Base-by-base conservation (phyloP, 2,113 vertebrate genomes). In the Apteryx mantelli region DNA sequence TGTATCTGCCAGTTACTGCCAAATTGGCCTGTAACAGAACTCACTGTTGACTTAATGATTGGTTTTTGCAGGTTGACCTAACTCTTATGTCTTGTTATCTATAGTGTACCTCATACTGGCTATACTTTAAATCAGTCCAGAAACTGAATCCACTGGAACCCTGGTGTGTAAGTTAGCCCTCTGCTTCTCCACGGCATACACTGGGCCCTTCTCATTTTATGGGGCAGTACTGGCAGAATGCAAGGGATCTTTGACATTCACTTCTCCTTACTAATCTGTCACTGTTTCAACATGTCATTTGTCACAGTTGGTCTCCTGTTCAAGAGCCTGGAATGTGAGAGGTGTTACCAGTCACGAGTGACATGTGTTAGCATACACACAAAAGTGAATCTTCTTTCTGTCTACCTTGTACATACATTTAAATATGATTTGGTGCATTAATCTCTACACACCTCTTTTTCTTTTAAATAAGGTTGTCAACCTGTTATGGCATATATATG, bases 141-240 rank as follows among this genome's bases (percentile, higher is more conserved):
- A 70, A 34, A 25, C 3, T 19, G 18, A 68, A 91, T 56, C 48
- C 2, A 0, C 17, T 53, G 18, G 13, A 13, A 28, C 8, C 1
- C 0, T 0, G 0, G 5, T 69, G 38, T 40, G 80, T 69, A 42
- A 30, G 61, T 61, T 24, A 71, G 15, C 11, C 4, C 15, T 44
- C n/a, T 86, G 22, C 19, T 32, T 36, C 53, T 53, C 50, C 20
- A 26, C 42, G n/a, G 52, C 42, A 61, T 12, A 28, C 24, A 22
- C 56, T 18, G 32, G 30, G 8, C 5, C n/a, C 18, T 64, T 34
- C 30, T 52, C 16, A 10, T 22, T 26, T 68, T 40, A 66, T 11
- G 28, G 5, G n/a, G 50, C 26, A 38, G 32, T 30, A 25, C 26
- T 18, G n/a, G 36, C 38, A 28, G 17, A 17, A 60, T 34, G 30